Conservation (phyloP, 2,888 invertebrate species). For the Epinotia brunnichana region DNA sequence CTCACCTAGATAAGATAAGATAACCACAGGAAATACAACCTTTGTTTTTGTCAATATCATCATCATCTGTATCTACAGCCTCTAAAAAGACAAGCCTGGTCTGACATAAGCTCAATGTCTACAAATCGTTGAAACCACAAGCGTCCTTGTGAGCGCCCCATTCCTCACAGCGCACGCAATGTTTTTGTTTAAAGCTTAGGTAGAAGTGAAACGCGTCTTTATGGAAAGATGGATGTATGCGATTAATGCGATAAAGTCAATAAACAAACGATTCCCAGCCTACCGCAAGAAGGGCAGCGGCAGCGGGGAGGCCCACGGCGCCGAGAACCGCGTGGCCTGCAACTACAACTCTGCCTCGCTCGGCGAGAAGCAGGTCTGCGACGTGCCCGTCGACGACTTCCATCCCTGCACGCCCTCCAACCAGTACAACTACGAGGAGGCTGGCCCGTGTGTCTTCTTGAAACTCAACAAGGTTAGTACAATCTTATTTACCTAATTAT, state of each 20-base stretch:
- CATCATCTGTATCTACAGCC: no score
- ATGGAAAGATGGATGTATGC: not conserved
- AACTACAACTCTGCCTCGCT: slow-evolving; percentile 85
- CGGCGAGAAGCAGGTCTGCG: slow-evolving; percentile 90
- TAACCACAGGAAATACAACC: no score
- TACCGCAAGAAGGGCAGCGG: slow-evolving; percentile 81
- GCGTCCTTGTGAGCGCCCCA: no score
- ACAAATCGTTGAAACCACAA: no score
- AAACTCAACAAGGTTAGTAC: slow-evolving; percentile 95
- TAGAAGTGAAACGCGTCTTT: not conserved
- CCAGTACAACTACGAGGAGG: slow-evolving; percentile 93
- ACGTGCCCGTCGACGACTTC: slow-evolving; percentile 89
- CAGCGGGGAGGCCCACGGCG: slow-evolving; percentile 70
- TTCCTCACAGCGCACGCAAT: slow-evolving; percentile 37
- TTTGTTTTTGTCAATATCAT: no score
- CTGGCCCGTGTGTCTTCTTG: slow-evolving; percentile 97
- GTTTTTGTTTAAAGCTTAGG: not conserved
- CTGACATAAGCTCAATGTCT: no score
- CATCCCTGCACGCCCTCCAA: slow-evolving; percentile 89
- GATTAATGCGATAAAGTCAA: not conserved
- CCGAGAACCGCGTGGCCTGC: slow-evolving; percentile 86
- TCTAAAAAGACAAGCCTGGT: no score
- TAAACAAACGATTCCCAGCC: slow-evolving; percentile 55
- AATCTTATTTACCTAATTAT: no score
- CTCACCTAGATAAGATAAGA: no score